A percentile compares a stretch with the other conserved stretches of the same genome.
Evolutionary conservation across 2,113 vertebrate genomes (phyloP).

Genomic region (Nicator chloris): DNA sequence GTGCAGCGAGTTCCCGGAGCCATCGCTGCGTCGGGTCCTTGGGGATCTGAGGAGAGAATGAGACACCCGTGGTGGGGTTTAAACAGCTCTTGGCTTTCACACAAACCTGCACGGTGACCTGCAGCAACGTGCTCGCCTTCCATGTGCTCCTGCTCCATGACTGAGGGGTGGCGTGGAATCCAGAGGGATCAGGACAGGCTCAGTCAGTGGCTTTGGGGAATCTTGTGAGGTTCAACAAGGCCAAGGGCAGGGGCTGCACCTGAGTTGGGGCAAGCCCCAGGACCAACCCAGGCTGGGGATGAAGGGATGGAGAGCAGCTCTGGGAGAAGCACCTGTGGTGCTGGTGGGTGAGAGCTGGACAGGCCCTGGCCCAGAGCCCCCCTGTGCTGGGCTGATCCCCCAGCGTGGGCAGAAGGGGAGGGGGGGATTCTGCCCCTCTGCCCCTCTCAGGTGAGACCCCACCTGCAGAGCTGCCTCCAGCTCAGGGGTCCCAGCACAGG

Average conservation of each 20-base stretch:
- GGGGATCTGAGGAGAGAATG: neutral
- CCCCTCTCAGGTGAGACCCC: neutral
- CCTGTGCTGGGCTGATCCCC: neutral
- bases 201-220: neutral
- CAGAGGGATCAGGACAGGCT: neutral
- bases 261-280: neutral
- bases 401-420: neutral
- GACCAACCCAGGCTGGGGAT: neutral
- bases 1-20: slow-evolving; percentile 69
- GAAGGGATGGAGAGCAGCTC: neutral
- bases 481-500: neutral
- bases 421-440: neutral
- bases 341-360: neutral
- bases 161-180: neutral
- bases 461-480: neutral
- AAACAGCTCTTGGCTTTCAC: neutral
- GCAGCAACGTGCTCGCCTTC: neutral
- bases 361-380: neutral
- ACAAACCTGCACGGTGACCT: neutral
- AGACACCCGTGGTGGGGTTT: rapidly evolving
- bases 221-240: neutral
- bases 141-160: neutral
- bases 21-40: slow-evolving; percentile 49
- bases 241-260: neutral
- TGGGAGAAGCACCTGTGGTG: neutral